A percentile compares a stretch with the other conserved stretches of the same genome.
These are phyloP conservation scores for Anoplopoma fimbria DNA, from an alignment of 2,113 vertebrate genomes.

Conservation along the genomic window DNA sequence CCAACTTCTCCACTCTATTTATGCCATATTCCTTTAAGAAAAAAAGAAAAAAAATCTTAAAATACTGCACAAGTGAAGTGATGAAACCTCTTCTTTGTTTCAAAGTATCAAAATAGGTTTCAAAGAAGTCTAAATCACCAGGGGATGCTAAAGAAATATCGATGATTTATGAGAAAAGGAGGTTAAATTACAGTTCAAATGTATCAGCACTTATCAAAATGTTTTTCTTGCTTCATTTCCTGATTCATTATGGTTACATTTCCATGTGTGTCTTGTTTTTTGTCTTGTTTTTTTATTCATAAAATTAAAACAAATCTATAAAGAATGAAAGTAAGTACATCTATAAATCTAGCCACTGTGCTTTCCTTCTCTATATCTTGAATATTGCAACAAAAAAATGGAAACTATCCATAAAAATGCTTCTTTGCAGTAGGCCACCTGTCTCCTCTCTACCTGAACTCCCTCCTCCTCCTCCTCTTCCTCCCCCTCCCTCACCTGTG, in stretches of 20 bases:
- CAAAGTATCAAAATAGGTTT: no score
- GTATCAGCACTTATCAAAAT: no score
- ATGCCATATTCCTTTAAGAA: slow-evolving; percentile 93
- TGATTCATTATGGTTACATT: no score
- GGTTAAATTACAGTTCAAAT: no score
- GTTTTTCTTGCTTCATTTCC: no score
- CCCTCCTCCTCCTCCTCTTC: neutral
- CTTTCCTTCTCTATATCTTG: neutral
- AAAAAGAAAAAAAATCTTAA: neutral
- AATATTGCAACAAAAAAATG: neutral
- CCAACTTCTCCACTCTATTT: slow-evolving; percentile 94
- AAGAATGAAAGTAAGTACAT: neutral
- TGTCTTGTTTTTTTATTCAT: no score
- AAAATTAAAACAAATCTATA: no score
- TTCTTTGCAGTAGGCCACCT: neutral
- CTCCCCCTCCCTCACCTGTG: slow-evolving; percentile 86
- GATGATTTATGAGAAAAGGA: no score
- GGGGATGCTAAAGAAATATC: no score
- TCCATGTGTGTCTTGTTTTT: no score
- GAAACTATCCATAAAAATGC: neutral
- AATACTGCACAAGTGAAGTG: neutral
- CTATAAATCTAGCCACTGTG: neutral
- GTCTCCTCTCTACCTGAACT: neutral
- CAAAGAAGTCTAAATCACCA: no score
- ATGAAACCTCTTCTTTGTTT: no score